Evolutionary conservation across 2,113 vertebrate genomes (phyloP), one percentile per base, ranked within the genome.

Genomic region (Myiopsitta monachus): DNA sequence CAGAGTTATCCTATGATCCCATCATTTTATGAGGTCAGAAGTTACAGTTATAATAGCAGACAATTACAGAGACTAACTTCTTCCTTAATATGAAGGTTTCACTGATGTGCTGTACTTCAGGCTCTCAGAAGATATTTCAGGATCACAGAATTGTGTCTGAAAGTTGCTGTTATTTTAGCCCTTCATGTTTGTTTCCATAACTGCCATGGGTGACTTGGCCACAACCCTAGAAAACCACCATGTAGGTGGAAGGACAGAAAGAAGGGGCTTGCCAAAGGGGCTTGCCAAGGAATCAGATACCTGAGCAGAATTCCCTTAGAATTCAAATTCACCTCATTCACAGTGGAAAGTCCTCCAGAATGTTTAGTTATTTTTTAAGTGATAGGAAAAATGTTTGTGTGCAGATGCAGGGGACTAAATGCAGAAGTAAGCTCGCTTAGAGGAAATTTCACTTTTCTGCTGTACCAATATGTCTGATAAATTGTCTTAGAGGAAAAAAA

Each of bases 121-220:
- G n/a, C 68, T 49, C 76, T 86, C 41, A 10, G 67, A 49, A 89
- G 83, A 59, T 95, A 92, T 96, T 97, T 95, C 80, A 80, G 88
- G 93, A 88, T 52, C 0, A 4, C 27, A 73, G 54, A 52, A 69
- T 14, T 75, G 69, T 87, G 92, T 85, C 90, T 88, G 52, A 87
- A 85, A 69, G 27, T 38, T 73, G 85, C 67, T 90, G 67, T 88
- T 94, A 90, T 94, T 96, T 96, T 87, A 63, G 81, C 51, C 13
- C n/a, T 70, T 88, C 10, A 0, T 93, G 73, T 94, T 90, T 92
- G 68, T 95, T 95, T 96, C 51, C 51, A 3, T 51, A 63, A 88
- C 38, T 81, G 86, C 64, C 64, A 46, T 9, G 88, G 72, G 49
- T 70, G 49, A 62, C 72, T 90, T 1, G 46, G 23, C 63, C 72